phyloP scores from a whole-genome alignment of 2,113 vertebrate genomes.

The Festucalex cinctus region DNA sequence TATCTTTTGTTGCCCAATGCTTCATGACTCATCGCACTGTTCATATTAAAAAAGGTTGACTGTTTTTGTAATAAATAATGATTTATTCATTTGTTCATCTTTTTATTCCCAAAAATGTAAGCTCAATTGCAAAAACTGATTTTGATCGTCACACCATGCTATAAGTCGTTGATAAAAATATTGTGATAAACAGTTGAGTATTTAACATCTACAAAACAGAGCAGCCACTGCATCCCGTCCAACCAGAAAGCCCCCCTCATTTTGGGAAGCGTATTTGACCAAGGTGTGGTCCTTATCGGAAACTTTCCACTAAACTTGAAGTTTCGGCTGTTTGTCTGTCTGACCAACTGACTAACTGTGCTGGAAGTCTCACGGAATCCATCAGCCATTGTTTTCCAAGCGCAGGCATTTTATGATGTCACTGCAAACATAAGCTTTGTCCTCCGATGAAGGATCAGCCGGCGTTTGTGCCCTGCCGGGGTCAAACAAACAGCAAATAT shows the following conservation, averaged over 20 bases:
- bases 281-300: slow-evolving; percentile 49
- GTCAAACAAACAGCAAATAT: slow-evolving; percentile 72
- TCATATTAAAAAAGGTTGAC: no score
- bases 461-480: slow-evolving; percentile 56
- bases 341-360: slow-evolving; percentile 44
- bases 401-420: slow-evolving; percentile 65
- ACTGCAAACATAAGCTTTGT: slow-evolving; percentile 73
- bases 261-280: slow-evolving; percentile 52
- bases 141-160: background rate
- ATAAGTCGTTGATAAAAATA: background rate
- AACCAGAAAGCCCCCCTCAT: slow-evolving; percentile 3
- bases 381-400: slow-evolving; percentile 67
- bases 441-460: slow-evolving; percentile 69
- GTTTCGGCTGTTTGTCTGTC: slow-evolving; percentile 41
- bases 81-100: no score
- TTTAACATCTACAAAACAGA: background rate
- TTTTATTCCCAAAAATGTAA: no score
- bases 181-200: background rate
- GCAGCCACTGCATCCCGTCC: slow-evolving; percentile 23
- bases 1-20: no score
- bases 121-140: no score
- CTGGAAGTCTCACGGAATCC: slow-evolving; percentile 48
- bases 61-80: no score
- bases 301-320: slow-evolving; percentile 63
- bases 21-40: no score